Conservation (phyloP, 2,888 invertebrate species). For the Melinaea marsaeus region DNA sequence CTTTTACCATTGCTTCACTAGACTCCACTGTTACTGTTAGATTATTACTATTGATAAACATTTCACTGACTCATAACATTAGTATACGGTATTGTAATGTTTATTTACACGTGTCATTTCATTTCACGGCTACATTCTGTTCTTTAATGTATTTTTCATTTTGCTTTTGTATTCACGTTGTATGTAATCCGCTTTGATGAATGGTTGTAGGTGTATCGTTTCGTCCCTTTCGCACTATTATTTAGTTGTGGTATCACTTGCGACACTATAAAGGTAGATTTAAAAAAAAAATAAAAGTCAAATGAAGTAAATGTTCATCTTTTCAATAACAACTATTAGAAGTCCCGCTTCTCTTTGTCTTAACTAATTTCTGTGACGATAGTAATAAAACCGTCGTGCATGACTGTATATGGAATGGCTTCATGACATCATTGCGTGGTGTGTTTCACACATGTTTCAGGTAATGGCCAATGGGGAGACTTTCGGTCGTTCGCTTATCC, state of each 20-base stretch:
- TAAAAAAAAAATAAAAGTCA: background rate
- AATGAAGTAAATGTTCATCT: background rate
- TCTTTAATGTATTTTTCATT: slow-evolving; percentile 23
- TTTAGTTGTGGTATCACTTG: slow-evolving; percentile 7
- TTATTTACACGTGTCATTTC: slow-evolving; percentile 27
- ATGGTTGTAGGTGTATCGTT: slow-evolving; percentile 19
- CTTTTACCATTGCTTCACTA: slow-evolving; percentile 33
- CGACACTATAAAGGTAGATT: background rate
- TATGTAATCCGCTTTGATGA: slow-evolving; percentile 24
- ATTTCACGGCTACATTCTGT: slow-evolving; percentile 20
- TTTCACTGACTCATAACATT: slow-evolving; percentile 23
- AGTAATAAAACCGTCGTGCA: slow-evolving; percentile 59
- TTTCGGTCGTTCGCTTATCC: slow-evolving; percentile 81
- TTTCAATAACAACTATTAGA: slow-evolving; percentile 12
- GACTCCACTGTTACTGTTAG: slow-evolving; percentile 12
- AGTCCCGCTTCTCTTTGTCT: slow-evolving; percentile 34
- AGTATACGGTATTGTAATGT: slow-evolving; percentile 23
- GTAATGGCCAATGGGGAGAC: slow-evolving; percentile 83
- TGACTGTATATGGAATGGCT: slow-evolving; percentile 76
- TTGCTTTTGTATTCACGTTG: slow-evolving; percentile 22
- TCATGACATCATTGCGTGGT: slow-evolving; percentile 79
- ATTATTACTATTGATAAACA: slow-evolving; percentile 20
- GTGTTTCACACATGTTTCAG: slow-evolving; percentile 82
- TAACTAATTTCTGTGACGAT: slow-evolving; percentile 35
- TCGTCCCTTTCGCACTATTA: slow-evolving; percentile 11